Conservation (phyloP, 1,140 invertebrate species). For the Drosophila athabasca region DNA sequence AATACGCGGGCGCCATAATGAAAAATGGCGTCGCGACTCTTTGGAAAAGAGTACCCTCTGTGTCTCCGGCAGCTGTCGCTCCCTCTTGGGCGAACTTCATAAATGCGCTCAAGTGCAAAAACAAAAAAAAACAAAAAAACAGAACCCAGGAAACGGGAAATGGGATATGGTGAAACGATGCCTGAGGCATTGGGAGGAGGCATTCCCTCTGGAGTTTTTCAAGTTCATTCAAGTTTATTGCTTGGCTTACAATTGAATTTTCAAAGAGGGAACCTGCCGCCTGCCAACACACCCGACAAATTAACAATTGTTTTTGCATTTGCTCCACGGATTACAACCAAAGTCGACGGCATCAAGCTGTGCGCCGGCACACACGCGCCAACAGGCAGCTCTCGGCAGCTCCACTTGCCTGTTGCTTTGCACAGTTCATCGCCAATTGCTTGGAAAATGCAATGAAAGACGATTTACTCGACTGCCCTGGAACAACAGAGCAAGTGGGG, state of each 20-base stretch:
- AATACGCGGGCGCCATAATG: constrained; percentile 64
- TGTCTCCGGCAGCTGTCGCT: constrained; percentile 19
- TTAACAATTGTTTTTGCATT: constrained; percentile 40
- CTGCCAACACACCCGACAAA: constrained; percentile 26
- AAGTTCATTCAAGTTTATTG: constrained; percentile 17
- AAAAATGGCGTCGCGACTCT: constrained; percentile 60
- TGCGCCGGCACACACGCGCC: constrained; percentile 13
- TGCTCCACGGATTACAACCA: constrained; percentile 4
- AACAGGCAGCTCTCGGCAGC: constrained; percentile 2
- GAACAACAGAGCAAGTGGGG: too few species aligned
- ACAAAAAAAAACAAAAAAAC: constrained; percentile 18
- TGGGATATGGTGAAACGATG: neutral
- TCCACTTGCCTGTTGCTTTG: constrained; percentile 43
- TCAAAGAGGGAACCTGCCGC: constrained; percentile 3
- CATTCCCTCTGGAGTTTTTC: constrained; percentile 17
- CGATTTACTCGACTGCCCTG: constrained; percentile 13
- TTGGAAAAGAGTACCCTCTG: constrained; percentile 18
- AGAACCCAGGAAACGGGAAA: neutral
- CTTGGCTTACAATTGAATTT: constrained; percentile 46
- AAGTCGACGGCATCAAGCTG: constrained; percentile 24
- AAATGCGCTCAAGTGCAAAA: constrained; percentile 33
- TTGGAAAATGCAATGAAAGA: constrained; percentile 57
- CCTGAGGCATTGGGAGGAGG: neutral
- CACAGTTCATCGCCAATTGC: constrained; percentile 37
- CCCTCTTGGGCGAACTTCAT: constrained; percentile 23